Percentiles rank a stretch among this genome's conserved stretches.
phyloP scores from a whole-genome alignment of 2,888 invertebrate genomes.

The Orgyia antiqua region DNA sequence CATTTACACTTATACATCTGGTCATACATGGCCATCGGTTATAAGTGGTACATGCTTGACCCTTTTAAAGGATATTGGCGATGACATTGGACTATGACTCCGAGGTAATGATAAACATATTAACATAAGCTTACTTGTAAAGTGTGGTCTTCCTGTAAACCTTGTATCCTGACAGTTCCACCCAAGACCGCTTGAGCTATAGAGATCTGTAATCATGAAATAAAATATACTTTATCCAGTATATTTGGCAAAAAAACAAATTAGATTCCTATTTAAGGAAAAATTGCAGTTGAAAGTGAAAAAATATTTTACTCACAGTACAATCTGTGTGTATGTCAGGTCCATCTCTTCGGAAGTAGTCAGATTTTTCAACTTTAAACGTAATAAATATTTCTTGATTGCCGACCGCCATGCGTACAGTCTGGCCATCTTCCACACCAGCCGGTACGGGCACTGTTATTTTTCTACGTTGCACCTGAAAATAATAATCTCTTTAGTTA shows the following conservation, averaged over 20 bases:
- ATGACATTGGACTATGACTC: no score
- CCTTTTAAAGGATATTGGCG: no score
- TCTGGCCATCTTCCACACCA: constrained; percentile 98
- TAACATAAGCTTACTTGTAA: constrained; percentile 87
- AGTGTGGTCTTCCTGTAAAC: constrained; percentile 96
- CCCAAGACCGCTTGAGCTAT: constrained; percentile 95
- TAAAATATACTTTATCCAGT: no score
- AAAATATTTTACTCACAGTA: constrained; percentile 39
- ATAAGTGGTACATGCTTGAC: no score
- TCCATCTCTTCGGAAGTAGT: constrained; percentile 94
- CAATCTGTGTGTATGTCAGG: constrained; percentile 98
- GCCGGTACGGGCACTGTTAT: constrained; percentile 96
- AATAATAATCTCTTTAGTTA: not conserved
- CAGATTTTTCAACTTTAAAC: constrained; percentile 93
- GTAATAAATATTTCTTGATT: constrained; percentile 95
- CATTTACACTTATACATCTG: no score
- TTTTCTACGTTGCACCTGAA: constrained; percentile 88
- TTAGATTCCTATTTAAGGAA: no score
- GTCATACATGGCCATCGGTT: no score
- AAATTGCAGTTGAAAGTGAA: not conserved
- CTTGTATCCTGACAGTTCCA: constrained; percentile 94
- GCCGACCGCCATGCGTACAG: constrained; percentile 95
- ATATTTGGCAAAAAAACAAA: no score
- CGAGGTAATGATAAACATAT: no score
- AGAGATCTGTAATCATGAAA: constrained; percentile 79